Conservation (phyloP, 2,797 vertebrate genomes). For the Sebastes paucispinis region DNA sequence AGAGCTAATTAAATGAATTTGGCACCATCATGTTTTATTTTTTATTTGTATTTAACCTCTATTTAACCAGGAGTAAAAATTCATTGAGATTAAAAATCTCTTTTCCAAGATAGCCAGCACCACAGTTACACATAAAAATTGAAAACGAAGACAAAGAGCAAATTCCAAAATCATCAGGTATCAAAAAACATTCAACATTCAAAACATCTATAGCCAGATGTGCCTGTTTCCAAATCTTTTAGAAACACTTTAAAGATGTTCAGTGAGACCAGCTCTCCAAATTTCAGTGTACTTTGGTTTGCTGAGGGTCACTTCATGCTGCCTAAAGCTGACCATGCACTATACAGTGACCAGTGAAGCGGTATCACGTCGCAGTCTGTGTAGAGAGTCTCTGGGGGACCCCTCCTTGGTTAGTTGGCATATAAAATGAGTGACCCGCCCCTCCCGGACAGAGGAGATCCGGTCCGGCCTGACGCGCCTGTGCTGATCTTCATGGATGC, state of each 20-base stretch:
- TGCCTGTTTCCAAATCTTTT: too few relatives aligned
- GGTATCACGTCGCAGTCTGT: conserved; percentile 48
- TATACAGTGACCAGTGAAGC: conserved; percentile 26
- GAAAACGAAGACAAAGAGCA: too few relatives aligned
- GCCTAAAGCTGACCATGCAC: conserved; percentile 35
- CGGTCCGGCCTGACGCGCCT: conserved; percentile 68
- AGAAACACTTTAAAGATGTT: too few relatives aligned
- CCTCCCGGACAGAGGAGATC: conserved; percentile 67
- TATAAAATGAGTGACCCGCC: conserved; percentile 74
- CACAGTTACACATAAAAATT: too few relatives aligned
- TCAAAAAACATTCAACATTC: too few relatives aligned
- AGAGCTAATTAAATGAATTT: neutral
- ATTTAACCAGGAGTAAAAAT: too few relatives aligned
- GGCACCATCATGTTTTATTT: neutral
- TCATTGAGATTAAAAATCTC: too few relatives aligned
- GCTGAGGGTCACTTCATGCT: conserved; percentile 22
- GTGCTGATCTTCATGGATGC: conserved; percentile 78
- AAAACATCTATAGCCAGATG: too few relatives aligned
- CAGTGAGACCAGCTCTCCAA: too few relatives aligned
- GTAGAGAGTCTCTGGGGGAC: conserved; percentile 53
- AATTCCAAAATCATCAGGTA: too few relatives aligned
- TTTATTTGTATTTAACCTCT: too few relatives aligned
- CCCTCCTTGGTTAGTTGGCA: conserved; percentile 59
- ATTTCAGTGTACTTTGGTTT: neutral
- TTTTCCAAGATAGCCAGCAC: too few relatives aligned